Base-by-base conservation (phyloP, 2,113 vertebrate genomes). In the Eleginops maclovinus region DNA sequence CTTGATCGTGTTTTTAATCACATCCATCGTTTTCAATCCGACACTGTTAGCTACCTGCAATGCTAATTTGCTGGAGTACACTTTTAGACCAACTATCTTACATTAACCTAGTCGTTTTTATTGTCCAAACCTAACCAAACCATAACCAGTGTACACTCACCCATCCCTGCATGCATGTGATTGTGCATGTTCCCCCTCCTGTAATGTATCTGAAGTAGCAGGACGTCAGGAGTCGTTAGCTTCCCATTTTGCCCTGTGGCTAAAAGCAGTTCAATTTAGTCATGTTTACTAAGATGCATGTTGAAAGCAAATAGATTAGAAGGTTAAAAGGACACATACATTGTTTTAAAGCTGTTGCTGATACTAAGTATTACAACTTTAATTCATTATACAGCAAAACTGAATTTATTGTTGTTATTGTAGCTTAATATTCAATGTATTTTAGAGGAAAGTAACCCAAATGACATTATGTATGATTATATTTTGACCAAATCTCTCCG, bases 141-240 rank as follows among this genome's bases (percentile, higher is more conserved):
- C 22, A 1, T 10, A 63, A 26, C 21, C n/a, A 61, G n/a, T 22
- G 22, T 15, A 61, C 59, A 12, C 17, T 40, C 2, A 15, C 28
- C 16, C 21, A 22, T 43, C 24, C 24, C 16, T 62, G 36, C 43
- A 22, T 28, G 43, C 14, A 12, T 31, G 22, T 44, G n/a, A 19
- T 22, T 36, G 65, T 60, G 36, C 26, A 47, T 50, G 21, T 10
- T 4, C 14, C 21, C 19, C 24, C 1, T 55, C 24, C 36, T 69
- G 56, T 67, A n/a, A 14, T 53, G 50, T 28, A 41, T 64, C 67
- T 43, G 55, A 62, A 71, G n/a, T 40, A 67, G 66, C 22, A 1
- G 58, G 56, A 50, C 54, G 71, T 64, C 70, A 75, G 62, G 50
- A 76, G 56, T 24, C 16, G 13, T 75, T 61, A 62, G 15, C 17